Conservation (phyloP, 2,888 invertebrate species). For the Troides aeacus region DNA sequence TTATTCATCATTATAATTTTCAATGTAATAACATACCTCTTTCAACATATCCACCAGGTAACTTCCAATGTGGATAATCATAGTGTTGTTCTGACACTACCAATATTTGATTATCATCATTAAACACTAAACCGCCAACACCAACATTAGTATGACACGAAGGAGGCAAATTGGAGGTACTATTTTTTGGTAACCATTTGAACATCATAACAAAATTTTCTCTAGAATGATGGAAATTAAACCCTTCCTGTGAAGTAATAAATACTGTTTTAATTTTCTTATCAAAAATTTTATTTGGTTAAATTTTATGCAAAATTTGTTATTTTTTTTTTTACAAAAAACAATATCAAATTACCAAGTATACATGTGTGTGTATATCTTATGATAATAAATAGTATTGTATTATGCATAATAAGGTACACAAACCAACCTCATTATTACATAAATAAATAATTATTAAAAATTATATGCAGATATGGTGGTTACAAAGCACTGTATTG, state of each 20-base stretch:
- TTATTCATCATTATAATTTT: too few species aligned
- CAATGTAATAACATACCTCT: constrained; percentile 77
- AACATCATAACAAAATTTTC: constrained; percentile 89
- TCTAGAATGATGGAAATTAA: constrained; percentile 93
- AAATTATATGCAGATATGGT: too few species aligned
- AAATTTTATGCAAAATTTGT: neutral
- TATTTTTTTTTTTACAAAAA: neutral
- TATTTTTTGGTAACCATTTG: constrained; percentile 85
- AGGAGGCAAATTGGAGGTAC: constrained; percentile 84
- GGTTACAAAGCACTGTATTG: too few species aligned
- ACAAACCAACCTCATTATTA: too few species aligned
- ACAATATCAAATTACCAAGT: too few species aligned
- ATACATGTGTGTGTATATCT: too few species aligned
- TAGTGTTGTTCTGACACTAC: constrained; percentile 88
- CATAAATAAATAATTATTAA: too few species aligned
- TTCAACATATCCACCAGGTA: constrained; percentile 95
- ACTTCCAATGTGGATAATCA: constrained; percentile 86
- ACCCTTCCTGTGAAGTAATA: constrained; percentile 81
- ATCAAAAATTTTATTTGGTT: neutral
- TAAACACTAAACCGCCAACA: constrained; percentile 92
- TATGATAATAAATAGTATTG: too few species aligned
- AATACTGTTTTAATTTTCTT: neutral
- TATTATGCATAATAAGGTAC: too few species aligned
- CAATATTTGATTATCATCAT: constrained; percentile 87
- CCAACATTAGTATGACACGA: constrained; percentile 89